Evolutionary conservation across 2,888 invertebrate species (phyloP), one percentile per base, ranked within the genome.

Genomic region (Melipona beecheii): DNA sequence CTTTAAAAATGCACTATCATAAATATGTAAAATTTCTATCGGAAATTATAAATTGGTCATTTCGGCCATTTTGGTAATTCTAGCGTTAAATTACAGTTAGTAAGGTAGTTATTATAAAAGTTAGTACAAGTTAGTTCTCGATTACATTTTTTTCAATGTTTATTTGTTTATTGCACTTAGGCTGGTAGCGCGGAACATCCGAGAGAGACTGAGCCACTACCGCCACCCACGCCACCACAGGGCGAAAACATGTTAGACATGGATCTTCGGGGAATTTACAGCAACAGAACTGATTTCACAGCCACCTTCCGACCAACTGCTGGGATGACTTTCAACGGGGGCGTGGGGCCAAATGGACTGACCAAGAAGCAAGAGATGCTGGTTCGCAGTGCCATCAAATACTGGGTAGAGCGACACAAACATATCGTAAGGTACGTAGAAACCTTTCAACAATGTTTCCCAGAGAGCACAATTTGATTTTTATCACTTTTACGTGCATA

Each of bases 341-440:
- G 95, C 0, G 95, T 95, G 4, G 97, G 98, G 87, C 98, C 98
- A 0, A 98, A 98, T 88, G 97, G 97, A 0, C 94, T 98, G 72
- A 97, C 97, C 0, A 97, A 97, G 93, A 98, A 98, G 92, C 98
- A 98, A 92, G 98, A 98, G 94, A 95, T 97, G 95, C 95, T 98
- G 94, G 98, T 98, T 2, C 95, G 98, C 87, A 98, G 97, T 54
- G 97, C 98, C 27, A 98, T 98, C 91, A 98, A 98, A 91, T 98
- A 98, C 92, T 98, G 98, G 98, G 98, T 98, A 50, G 98, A 98
- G 92, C 95, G 98, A 60, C 98, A 98, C 93, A 98, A 98, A 94
- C 98, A 98, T 92, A 97, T 98, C 75, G 98, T 98, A 65, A 97
- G 97, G 98, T 98, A 93, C 95, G 95, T 90, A 43, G 43, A 43